These are phyloP conservation scores for Petrocephalus schoutedeni DNA, from an alignment of 2,797 vertebrate species.

Conservation along the genomic window DNA sequence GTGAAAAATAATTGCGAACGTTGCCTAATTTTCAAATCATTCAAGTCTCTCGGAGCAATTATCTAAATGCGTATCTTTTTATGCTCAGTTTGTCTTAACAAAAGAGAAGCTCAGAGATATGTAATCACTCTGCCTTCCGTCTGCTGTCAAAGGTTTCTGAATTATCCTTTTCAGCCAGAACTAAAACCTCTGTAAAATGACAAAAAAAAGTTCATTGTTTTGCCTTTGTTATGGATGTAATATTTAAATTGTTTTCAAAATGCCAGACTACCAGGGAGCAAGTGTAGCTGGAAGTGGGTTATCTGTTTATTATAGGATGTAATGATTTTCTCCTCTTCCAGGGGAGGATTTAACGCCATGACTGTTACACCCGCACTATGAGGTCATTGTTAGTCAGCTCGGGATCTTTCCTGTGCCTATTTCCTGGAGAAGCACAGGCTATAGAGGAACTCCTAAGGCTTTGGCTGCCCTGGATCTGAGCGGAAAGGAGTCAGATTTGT, in stretches of 20 bases:
- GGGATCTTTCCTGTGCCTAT: not conserved
- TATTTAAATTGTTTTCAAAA: constrained; percentile 1
- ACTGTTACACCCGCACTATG: not conserved
- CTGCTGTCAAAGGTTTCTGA: constrained; percentile 4
- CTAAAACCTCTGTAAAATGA: not conserved
- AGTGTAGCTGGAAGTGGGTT: not conserved
- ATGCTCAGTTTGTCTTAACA: not conserved
- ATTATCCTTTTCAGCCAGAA: not conserved
- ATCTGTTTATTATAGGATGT: not conserved
- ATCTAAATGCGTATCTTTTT: constrained; percentile 12
- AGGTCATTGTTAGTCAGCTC: not conserved
- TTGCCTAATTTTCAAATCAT: not conserved
- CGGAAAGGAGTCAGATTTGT: not conserved
- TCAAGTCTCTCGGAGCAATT: constrained; percentile 9
- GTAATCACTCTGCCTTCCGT: not conserved
- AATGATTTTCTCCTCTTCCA: not conserved
- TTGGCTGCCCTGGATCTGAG: not conserved
- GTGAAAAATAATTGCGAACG: not conserved
- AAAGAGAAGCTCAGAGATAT: not conserved
- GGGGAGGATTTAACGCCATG: not conserved
- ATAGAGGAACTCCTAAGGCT: not conserved
- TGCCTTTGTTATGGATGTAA: not conserved
- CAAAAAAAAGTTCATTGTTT: constrained; percentile 1
- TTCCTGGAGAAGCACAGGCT: not conserved
- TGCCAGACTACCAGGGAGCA: not conserved